phyloP scores from a whole-genome alignment of 2,113 vertebrate species.

The Sprattus sprattus region DNA sequence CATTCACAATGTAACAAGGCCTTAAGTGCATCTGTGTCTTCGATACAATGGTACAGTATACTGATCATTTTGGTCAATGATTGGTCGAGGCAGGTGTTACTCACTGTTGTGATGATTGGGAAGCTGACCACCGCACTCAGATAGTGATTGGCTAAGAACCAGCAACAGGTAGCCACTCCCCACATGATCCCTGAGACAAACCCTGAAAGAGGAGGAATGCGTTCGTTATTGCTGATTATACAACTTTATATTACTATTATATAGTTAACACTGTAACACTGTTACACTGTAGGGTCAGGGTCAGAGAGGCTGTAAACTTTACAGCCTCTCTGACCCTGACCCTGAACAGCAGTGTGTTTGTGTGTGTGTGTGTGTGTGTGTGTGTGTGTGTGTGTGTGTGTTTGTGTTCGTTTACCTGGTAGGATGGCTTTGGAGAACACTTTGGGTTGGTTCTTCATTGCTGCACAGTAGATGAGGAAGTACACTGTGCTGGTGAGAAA shows the following conservation, averaged over 20 bases:
- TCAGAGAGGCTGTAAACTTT: too few relatives aligned
- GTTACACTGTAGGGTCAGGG: too few relatives aligned
- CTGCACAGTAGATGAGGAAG: conserved; percentile 78
- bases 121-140: conserved; percentile 84
- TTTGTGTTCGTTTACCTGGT: conserved; percentile 23
- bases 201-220: conserved; percentile 60
- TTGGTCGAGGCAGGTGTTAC: conserved; percentile 32
- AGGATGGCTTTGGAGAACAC: conserved; percentile 76
- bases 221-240: too few relatives aligned
- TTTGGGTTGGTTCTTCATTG: conserved; percentile 77
- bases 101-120: conserved; percentile 84
- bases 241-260: too few relatives aligned
- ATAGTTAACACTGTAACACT: too few relatives aligned
- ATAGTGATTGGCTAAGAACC: conserved; percentile 82
- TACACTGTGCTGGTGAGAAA: conserved; percentile 83
- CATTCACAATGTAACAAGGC: background rate
- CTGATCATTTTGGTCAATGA: background rate
- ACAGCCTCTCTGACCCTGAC: too few relatives aligned
- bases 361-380: background rate
- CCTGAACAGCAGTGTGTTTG: too few relatives aligned
- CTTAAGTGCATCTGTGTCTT: background rate
- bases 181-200: conserved; percentile 81
- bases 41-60: background rate
- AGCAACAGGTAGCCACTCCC: conserved; percentile 81
- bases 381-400: background rate